Evolutionary conservation across 1,140 invertebrate species (phyloP).

Genomic region (Drosophila chauvacae): DNA sequence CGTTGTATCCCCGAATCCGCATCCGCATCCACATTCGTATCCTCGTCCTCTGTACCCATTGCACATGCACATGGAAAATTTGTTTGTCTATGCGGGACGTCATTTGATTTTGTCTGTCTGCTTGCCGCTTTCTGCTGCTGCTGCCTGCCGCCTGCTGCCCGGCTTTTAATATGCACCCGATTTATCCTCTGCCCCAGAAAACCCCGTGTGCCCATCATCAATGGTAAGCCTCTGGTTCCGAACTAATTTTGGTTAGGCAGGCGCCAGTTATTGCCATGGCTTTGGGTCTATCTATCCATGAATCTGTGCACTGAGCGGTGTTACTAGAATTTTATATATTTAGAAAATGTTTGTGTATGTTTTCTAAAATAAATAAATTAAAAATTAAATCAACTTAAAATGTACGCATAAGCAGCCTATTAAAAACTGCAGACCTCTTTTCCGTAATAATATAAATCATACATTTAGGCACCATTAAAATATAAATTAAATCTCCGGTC

Average conservation of each 20-base stretch:
- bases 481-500: not conserved
- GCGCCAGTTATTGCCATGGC: constrained; percentile 74
- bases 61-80: constrained; percentile 61
- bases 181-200: constrained; percentile 16
- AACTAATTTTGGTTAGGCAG: constrained; percentile 57
- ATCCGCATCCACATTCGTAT: not conserved
- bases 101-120: constrained; percentile 58
- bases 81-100: constrained; percentile 62
- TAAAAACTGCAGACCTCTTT: not conserved
- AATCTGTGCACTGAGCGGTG: constrained; percentile 14
- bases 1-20: constrained; percentile 19
- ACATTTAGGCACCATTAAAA: not conserved
- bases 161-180: constrained; percentile 58
- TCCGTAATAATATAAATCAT: not conserved
- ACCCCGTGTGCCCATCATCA: constrained; percentile 1
- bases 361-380: too few species aligned
- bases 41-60: not conserved
- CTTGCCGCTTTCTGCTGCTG: constrained; percentile 8
- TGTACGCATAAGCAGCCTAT: not conserved
- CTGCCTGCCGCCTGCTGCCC: constrained; percentile 15
- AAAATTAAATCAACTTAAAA: not conserved
- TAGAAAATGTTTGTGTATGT: not conserved
- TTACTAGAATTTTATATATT: too few species aligned
- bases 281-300: constrained; percentile 27
- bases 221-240: constrained; percentile 35